Evolutionary conservation across 2,113 vertebrate genomes (phyloP).

Genomic region (Periophthalmus modestus): DNA sequence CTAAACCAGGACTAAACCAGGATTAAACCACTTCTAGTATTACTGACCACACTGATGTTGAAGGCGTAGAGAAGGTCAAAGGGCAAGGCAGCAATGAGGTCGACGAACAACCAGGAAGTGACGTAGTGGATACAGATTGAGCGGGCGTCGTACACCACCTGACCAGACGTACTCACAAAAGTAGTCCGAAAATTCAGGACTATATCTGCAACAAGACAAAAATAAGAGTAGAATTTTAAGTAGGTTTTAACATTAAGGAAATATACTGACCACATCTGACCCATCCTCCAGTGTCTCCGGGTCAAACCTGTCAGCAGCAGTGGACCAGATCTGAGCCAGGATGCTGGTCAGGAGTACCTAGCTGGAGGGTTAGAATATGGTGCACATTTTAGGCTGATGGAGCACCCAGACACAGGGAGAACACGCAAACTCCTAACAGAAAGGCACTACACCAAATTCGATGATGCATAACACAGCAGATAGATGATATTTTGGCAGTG

Average conservation of each 20-base stretch:
- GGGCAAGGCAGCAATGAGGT: constrained; percentile 82
- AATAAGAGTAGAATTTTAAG: no score
- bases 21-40: not conserved
- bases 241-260: no score
- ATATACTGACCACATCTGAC: no score
- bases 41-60: constrained; percentile 83
- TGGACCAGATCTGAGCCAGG: not conserved
- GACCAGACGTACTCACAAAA: constrained; percentile 82
- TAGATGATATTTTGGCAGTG: not conserved
- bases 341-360: no score
- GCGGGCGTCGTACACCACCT: constrained; percentile 82
- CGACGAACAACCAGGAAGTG: constrained; percentile 84
- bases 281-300: no score
- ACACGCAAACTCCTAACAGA: no score
- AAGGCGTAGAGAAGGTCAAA: constrained; percentile 85
- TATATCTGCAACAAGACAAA: constrained; percentile 68
- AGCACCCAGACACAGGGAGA: not conserved
- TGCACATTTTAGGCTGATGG: no score
- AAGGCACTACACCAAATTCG: no score
- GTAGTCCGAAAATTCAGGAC: constrained; percentile 82
- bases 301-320: no score
- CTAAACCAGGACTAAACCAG: no score
- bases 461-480: no score
- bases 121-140: constrained; percentile 83
- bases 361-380: not conserved